Percentiles rank a stretch among this genome's conserved stretches.
Evolutionary conservation across 35 echinoderm and acorn worm species (phyloP).

Genomic region (Chiridota heheva): DNA sequence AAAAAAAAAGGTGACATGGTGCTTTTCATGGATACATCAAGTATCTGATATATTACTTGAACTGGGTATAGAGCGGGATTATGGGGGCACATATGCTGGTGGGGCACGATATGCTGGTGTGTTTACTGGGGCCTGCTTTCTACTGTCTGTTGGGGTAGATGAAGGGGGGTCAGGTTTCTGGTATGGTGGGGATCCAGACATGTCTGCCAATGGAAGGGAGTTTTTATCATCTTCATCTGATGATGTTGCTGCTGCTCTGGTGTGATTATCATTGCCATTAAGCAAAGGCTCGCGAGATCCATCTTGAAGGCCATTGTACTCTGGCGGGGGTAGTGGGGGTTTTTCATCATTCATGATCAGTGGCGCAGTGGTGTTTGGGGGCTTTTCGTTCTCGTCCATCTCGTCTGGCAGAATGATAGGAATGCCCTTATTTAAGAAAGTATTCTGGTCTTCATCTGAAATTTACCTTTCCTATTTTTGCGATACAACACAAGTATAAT

Average conservation of each 20-base stretch:
- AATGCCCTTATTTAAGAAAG: slow-evolving; percentile 98
- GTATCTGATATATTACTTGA: too few relatives aligned
- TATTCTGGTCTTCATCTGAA: slow-evolving; percentile 98
- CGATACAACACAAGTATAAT: slow-evolving; percentile 87
- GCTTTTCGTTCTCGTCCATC: slow-evolving; percentile 92
- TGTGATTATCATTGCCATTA: slow-evolving; percentile 58
- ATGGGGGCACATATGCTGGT: slow-evolving; percentile 88
- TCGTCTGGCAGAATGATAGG: slow-evolving; percentile 96
- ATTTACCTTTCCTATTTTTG: slow-evolving; percentile 88
- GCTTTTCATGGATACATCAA: too few relatives aligned
- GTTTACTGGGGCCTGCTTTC: slow-evolving; percentile 68
- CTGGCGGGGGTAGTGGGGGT: slow-evolving; percentile 87
- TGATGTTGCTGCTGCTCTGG: not conserved
- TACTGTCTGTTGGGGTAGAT: slow-evolving; percentile 77
- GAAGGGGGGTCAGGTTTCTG: slow-evolving; percentile 75
- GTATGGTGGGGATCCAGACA: slow-evolving; percentile 71
- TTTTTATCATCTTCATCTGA: slow-evolving; percentile 75
- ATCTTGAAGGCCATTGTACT: slow-evolving; percentile 63
- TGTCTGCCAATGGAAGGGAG: slow-evolving; percentile 80
- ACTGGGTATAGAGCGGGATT: too few relatives aligned
- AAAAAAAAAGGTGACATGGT: too few relatives aligned
- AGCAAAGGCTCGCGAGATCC: slow-evolving; percentile 65
- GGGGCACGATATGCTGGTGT: slow-evolving; percentile 85
- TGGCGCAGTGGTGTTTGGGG: slow-evolving; percentile 66
- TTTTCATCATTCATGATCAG: slow-evolving; percentile 94